phyloP scores from a whole-genome alignment of 2,113 vertebrate genomes.

The Forbesichthys papilliferus region DNA sequence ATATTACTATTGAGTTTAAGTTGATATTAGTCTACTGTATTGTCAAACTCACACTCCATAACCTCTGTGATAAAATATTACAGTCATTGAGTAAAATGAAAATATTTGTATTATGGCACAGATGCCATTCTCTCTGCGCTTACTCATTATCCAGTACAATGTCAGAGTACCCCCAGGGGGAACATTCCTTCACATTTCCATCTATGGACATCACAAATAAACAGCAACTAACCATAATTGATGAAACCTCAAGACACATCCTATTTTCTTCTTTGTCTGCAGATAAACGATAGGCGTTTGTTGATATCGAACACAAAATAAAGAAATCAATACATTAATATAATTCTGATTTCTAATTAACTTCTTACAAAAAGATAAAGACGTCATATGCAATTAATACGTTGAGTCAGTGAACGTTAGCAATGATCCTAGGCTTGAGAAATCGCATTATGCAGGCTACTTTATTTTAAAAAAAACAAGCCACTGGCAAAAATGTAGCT shows the following conservation, averaged over 20 bases:
- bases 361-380: too few relatives aligned
- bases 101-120: conserved; percentile 64
- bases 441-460: not conserved
- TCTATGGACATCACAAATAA: conserved; percentile 66
- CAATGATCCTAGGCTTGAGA: not conserved
- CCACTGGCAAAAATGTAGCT: not conserved
- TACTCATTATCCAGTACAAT: conserved; percentile 60
- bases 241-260: conserved; percentile 56
- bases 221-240: conserved; percentile 39
- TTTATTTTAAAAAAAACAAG: conserved; percentile 18
- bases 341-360: too few relatives aligned
- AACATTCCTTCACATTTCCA: conserved; percentile 64
- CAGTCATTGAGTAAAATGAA: conserved; percentile 48
- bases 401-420: too few relatives aligned
- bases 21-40: conserved; percentile 23
- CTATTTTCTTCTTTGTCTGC: conserved; percentile 33
- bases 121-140: conserved; percentile 64
- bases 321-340: not conserved
- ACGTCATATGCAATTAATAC: too few relatives aligned
- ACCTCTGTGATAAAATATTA: conserved; percentile 47
- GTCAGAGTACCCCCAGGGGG: conserved; percentile 59
- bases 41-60: conserved; percentile 38
- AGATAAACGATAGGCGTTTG: not conserved
- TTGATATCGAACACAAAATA: conserved; percentile 10
- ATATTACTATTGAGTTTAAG: conserved; percentile 33